phyloP scores from a whole-genome alignment of 2,113 vertebrate species.

The Bucco capensis region DNA sequence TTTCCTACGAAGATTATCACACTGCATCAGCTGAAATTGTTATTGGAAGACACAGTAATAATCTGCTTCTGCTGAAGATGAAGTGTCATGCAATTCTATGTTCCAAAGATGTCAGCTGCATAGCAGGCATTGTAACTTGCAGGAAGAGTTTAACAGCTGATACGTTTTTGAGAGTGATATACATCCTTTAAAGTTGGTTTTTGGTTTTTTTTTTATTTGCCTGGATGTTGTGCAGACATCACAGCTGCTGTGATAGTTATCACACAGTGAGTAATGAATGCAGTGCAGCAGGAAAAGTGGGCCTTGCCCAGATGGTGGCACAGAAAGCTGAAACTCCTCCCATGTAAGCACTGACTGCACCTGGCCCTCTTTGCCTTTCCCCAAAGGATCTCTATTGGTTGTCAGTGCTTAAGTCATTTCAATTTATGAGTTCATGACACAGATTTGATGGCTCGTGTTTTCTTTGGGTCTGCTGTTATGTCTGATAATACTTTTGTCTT shows the following conservation, averaged over 20 bases:
- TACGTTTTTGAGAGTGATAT: background rate
- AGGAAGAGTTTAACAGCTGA: background rate
- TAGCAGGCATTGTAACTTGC: background rate
- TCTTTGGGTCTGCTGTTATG: background rate
- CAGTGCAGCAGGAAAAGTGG: background rate
- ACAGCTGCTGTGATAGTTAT: slow-evolving; percentile 18
- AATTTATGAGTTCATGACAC: background rate
- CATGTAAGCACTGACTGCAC: fast-evolving
- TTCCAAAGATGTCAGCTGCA: background rate
- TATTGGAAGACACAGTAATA: background rate
- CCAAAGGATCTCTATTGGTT: background rate
- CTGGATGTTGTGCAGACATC: background rate
- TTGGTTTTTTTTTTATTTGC: background rate
- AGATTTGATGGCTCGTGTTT: background rate
- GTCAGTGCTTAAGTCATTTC: background rate
- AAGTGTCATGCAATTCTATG: background rate
- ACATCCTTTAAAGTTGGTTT: background rate
- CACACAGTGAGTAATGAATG: background rate
- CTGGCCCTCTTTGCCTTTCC: background rate
- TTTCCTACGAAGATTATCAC: background rate
- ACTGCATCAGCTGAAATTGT: background rate
- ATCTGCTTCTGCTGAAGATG: background rate
- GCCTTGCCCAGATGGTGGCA: slow-evolving; percentile 8
- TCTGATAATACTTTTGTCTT: background rate
- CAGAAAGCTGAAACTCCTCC: background rate